phyloP scores from a whole-genome alignment of 2,888 invertebrate species.

The Sesia bembeciformis region DNA sequence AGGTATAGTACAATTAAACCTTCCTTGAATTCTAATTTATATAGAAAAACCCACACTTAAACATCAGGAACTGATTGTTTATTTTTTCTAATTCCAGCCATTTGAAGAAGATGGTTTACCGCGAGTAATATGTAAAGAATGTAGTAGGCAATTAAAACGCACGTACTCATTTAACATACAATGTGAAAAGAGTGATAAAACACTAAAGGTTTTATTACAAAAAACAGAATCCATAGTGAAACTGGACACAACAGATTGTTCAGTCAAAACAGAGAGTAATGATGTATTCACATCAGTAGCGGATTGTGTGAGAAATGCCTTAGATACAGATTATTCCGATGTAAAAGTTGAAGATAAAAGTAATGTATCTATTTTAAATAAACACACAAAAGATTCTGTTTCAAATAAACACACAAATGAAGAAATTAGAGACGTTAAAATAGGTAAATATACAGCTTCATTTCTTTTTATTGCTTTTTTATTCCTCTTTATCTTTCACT shows the following conservation, averaged over 20 bases:
- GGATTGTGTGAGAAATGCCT: background rate
- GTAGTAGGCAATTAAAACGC: constrained; percentile 44
- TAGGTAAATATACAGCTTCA: background rate
- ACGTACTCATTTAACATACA: constrained; percentile 45
- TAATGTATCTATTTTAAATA: background rate
- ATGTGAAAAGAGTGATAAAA: constrained; percentile 50
- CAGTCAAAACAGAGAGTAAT: constrained; percentile 2
- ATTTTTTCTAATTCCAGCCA: constrained; percentile 31
- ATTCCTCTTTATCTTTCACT: background rate
- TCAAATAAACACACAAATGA: no score
- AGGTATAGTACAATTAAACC: constrained; percentile 22
- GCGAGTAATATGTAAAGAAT: constrained; percentile 52
- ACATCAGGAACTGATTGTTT: constrained; percentile 4
- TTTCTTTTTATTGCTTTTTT: background rate
- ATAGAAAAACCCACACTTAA: background rate
- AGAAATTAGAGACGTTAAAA: background rate
- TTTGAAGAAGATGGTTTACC: constrained; percentile 47
- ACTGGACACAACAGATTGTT: constrained; percentile 1
- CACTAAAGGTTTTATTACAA: constrained; percentile 25
- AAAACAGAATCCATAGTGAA: constrained; percentile 5
- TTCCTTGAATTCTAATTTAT: background rate
- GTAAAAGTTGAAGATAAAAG: background rate
- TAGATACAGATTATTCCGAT: background rate
- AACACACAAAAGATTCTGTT: background rate
- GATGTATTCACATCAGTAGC: background rate